Evolutionary conservation across 2,888 invertebrate genomes (phyloP), one percentile per base, ranked within the genome.

Genomic region (Drosophila limbata): DNA sequence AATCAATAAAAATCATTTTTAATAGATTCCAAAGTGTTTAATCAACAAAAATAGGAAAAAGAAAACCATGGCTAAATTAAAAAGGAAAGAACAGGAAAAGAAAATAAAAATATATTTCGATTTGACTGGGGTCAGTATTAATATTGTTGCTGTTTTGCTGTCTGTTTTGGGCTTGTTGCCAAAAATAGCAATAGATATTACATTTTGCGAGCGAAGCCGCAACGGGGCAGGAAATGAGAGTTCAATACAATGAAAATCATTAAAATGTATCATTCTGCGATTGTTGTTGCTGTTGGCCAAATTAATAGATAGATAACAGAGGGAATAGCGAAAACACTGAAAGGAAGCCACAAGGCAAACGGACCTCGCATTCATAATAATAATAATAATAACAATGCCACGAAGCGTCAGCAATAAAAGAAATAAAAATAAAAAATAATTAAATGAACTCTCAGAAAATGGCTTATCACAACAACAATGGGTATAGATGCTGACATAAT

Each of bases 231-330:
- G 73, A 85, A 81, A 73, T 81, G 75, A 76, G 85, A 76, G 81
- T 83, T 83, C 83, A 74, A 83, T 81, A 81, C 73, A 81, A 79
- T 79, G 75, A 87, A 84, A 82, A 59, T 73, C 77, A 77, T 79
- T 77, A 72, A 77, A 51, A 66, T 74, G 78, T 78, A 67, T 62
- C 67, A 66, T 83, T 77, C 10, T 37, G 10, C 35, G 35, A n/a
- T 15, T 33, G 47, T 17, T 33, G 47, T 64, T 50, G 8, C 50
- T 56, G 19, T 44, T 57, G 65, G 61, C 28, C 53, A 73, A 83
- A 77, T 84, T 77, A 84, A 86, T 84, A 86, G 56, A 80, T 71
- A 70, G 79, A 77, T 81, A 77, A 81, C 74, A 86, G 85, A 77
- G 66, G 70, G 61, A 60, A 55, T 61, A 19, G n/a, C 44, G 25